Base-by-base conservation (phyloP, 2,888 invertebrate genomes). In the Pachymerium ferrugineum region DNA sequence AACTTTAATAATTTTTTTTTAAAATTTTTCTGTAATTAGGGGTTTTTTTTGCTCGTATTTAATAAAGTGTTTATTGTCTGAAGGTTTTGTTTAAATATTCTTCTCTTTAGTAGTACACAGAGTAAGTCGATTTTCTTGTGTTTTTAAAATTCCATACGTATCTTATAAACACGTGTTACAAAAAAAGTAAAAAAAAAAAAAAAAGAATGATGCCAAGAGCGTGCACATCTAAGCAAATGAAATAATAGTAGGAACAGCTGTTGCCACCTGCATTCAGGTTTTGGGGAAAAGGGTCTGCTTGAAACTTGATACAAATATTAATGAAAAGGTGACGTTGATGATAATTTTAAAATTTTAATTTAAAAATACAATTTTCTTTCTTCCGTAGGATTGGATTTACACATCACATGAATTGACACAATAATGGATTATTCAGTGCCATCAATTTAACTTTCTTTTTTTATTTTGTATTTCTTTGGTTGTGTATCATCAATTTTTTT, bases 211-310 rank as follows among this genome's bases (percentile, higher is more conserved):
- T 42, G 16, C 4, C 16, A 19, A 54, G 47, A 16, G 47, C 47
- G 47, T 54, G 47, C 47, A 54, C 47, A 54, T 54, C 47, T 54
- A 54, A 54, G 47, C 47, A 54, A 54, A 54, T 54, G 47, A 54
- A 54, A 54, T 54, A 54, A 54, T 54, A 54, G 47, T 54, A 22
- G 47, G 1, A 54, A 19, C 47, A 54, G 47, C 47, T 54, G 47
- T 54, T 22, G 47, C 47, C 47, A 54, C 47, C 8, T 54, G 47
- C 47, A 54, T 54, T n/a, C n/a, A 54, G 47, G n/a, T n/a, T n/a
- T 54, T 54, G 47, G 47, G 22, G 19, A 54, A 54, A 54, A 22
- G 47, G 47, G 19, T 16, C 22, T 19, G 16, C 22, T 19, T 16
- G 47, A 54, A 54, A 54, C 47, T 54, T 54, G 47, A 16, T 54